These are phyloP conservation scores for Lycia hirtaria DNA, from an alignment of 2,888 invertebrate genomes.

Conservation along the genomic window DNA sequence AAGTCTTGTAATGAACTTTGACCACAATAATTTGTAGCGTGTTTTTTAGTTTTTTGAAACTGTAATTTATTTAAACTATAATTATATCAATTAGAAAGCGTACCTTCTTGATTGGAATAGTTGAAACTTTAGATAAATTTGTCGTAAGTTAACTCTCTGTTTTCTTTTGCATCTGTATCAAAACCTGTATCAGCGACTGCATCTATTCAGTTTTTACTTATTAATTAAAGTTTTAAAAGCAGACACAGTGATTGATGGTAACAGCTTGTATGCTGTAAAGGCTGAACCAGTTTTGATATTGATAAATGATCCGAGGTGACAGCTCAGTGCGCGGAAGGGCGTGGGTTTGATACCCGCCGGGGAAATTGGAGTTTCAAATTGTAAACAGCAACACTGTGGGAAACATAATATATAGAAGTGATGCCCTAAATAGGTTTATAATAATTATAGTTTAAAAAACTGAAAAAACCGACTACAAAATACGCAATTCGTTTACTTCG, in stretches of 20 bases:
- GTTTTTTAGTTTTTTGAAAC: too few species aligned
- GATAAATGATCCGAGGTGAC: slow-evolving; percentile 15
- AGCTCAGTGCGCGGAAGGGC: slow-evolving; percentile 1
- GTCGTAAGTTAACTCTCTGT: background rate
- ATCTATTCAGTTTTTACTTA: slow-evolving; percentile 26
- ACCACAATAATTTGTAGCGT: too few species aligned
- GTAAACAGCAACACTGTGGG: background rate
- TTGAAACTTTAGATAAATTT: too few species aligned
- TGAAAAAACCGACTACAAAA: too few species aligned
- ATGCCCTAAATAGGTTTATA: too few species aligned
- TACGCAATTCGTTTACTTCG: too few species aligned
- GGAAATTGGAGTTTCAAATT: slow-evolving; percentile 3
- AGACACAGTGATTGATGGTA: slow-evolving; percentile 26
- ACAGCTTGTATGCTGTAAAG: slow-evolving; percentile 4
- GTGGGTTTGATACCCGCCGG: slow-evolving; percentile 21
- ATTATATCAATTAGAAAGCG: too few species aligned
- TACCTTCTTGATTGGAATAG: too few species aligned
- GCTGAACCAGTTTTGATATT: slow-evolving; percentile 15
- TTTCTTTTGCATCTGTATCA: background rate
- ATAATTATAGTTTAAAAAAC: too few species aligned
- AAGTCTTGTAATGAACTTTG: too few species aligned
- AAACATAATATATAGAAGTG: background rate
- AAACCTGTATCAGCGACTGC: slow-evolving; percentile 15
- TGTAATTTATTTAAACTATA: too few species aligned
- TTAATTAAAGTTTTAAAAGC: slow-evolving; percentile 31